Conservation (phyloP, 1,140 invertebrate genomes). For the Rhizoglyphus robini region DNA sequence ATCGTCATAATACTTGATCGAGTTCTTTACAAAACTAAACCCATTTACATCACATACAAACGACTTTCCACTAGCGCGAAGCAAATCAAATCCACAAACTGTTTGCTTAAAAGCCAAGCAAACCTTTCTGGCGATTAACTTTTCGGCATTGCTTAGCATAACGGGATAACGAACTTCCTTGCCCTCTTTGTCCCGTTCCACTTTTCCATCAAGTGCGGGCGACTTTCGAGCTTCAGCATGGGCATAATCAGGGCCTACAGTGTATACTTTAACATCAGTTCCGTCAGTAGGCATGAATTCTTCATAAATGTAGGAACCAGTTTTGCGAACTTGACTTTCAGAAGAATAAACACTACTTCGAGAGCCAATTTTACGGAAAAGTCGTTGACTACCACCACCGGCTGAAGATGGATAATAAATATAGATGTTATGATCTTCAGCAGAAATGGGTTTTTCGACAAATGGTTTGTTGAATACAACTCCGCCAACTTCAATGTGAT, state of each 20-base stretch:
- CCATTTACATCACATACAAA: conserved; percentile 99
- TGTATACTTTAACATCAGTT: conserved; percentile 78
- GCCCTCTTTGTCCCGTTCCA: conserved; percentile 92
- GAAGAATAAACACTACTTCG: conserved; percentile 95
- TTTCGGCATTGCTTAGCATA: conserved; percentile 91
- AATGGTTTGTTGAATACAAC: conserved; percentile 96
- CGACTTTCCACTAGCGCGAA: conserved; percentile 92
- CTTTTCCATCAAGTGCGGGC: conserved; percentile 93
- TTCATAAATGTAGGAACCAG: conserved; percentile 98
- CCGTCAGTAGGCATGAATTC: conserved; percentile 99
- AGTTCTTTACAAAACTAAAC: conserved; percentile 99
- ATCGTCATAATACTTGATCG: conserved; percentile 99
- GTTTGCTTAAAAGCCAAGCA: conserved; percentile 57
- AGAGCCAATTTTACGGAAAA: conserved; percentile 97
- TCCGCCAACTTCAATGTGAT: conserved; percentile 96
- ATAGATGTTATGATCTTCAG: conserved; percentile 99
- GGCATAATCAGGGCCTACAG: conserved; percentile 93
- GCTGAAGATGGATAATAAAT: conserved; percentile 98
- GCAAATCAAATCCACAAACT: conserved; percentile 96
- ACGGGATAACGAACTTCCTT: conserved; percentile 95
- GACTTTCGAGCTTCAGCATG: conserved; percentile 98
- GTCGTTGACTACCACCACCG: conserved; percentile 83
- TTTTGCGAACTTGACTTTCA: conserved; percentile 85
- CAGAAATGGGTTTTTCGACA: conserved; percentile 95
- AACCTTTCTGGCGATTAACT: conserved; percentile 96